A percentile compares a stretch with the other conserved stretches of the same genome.
Conservation (phyloP, 2,888 invertebrate genomes). For the Drosophila birchii region DNA sequence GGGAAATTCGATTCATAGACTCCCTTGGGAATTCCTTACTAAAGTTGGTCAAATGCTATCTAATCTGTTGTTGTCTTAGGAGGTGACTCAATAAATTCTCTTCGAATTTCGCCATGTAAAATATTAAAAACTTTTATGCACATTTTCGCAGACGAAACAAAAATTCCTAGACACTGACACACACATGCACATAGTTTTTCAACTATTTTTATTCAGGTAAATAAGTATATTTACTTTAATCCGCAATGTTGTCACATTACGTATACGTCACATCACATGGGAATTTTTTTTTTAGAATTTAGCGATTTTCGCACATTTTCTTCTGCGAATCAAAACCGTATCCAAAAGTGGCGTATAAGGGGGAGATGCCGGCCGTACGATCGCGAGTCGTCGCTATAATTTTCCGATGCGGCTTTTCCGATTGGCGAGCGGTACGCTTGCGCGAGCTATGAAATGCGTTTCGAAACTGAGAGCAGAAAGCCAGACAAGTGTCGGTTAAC, state of each 20-base stretch:
- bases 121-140: conserved; percentile 17
- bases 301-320: conserved; percentile 43
- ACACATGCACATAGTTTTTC: conserved; percentile 6
- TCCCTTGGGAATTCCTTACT: neutral
- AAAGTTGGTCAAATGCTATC: conserved; percentile 4
- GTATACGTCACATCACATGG: conserved; percentile 36
- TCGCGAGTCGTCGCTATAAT: conserved; percentile 21
- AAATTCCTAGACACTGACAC: conserved; percentile 39
- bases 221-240: conserved; percentile 30
- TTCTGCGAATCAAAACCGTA: conserved; percentile 45
- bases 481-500: conserved; percentile 66
- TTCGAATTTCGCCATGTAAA: conserved; percentile 30
- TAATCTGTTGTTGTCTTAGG: conserved; percentile 12
- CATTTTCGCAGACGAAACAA: conserved; percentile 23
- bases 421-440: conserved; percentile 51
- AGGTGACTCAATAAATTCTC: conserved; percentile 18
- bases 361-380: conserved; percentile 28
- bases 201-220: conserved; percentile 15
- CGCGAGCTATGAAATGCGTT: conserved; percentile 76
- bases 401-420: conserved; percentile 21
- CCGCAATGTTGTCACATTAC: conserved; percentile 32
- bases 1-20: conserved; percentile 4
- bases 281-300: conserved; percentile 43
- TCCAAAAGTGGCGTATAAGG: conserved; percentile 33
- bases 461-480: conserved; percentile 67